Conservation (phyloP, 2,113 vertebrate species). For the Tachysurus vachellii region DNA sequence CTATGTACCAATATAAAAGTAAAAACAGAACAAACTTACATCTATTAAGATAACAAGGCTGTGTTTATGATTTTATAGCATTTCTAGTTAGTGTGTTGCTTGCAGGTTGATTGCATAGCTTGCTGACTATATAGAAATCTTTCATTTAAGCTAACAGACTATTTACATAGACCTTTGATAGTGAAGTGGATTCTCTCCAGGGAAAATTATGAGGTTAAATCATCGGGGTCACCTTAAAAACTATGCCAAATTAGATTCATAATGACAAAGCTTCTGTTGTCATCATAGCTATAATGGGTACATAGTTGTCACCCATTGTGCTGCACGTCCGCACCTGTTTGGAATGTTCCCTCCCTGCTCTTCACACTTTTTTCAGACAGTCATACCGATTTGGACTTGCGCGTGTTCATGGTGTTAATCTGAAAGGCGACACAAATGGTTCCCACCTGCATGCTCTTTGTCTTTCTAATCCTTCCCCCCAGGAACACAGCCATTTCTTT, state of each 20-base stretch:
- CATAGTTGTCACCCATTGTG: neutral
- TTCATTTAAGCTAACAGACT: neutral
- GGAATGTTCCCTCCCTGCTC: conserved; percentile 1
- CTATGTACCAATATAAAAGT: neutral
- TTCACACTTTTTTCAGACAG: conserved; percentile 16
- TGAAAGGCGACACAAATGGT: conserved; percentile 8
- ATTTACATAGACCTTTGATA: neutral
- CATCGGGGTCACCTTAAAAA: neutral
- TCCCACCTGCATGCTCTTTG: neutral
- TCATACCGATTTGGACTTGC: conserved; percentile 14
- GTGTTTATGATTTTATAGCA: neutral
- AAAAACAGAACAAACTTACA: neutral
- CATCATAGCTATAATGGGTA: conserved; percentile 6
- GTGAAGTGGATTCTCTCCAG: neutral
- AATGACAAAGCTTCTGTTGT: conserved; percentile 13
- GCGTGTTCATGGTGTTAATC: neutral
- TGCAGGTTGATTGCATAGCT: neutral
- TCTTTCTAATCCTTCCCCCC: neutral
- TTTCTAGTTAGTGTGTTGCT: neutral
- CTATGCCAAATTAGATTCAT: neutral
- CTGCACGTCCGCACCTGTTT: conserved; percentile 13
- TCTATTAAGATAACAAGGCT: neutral
- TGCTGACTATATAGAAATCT: neutral
- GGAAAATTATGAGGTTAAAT: neutral
- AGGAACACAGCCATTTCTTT: conserved; percentile 26